Evolutionary conservation across 1,140 invertebrate genomes (phyloP).

Genomic region (Penaeus vannamei): DNA sequence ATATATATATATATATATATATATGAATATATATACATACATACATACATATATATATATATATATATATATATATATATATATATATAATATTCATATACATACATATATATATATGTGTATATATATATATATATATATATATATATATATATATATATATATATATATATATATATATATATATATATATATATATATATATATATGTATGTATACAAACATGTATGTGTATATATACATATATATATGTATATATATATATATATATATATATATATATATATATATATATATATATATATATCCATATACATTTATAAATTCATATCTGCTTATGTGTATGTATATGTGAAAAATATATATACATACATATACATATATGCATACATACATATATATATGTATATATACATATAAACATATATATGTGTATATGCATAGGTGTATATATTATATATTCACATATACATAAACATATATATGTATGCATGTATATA

Average conservation of each 20-base stretch:
- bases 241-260: too few relatives aligned
- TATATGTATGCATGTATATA: too few relatives aligned
- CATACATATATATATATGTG: too few relatives aligned
- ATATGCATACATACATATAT: conserved; percentile 2
- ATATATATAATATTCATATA: too few relatives aligned
- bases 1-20: conserved; percentile 18
- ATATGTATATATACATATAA: conserved; percentile 15
- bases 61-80: too few relatives aligned
- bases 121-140: too few relatives aligned
- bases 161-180: conserved; percentile 11
- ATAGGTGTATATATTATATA: neutral
- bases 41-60: too few relatives aligned
- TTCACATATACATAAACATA: neutral
- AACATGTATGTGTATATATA: neutral
- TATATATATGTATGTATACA: neutral
- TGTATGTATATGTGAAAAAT: conserved; percentile 20
- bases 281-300: conserved; percentile 13
- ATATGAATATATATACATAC: neutral
- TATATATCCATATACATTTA: neutral
- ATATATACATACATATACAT: conserved; percentile 11
- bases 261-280: neutral
- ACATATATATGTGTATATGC: neutral
- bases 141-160: neutral
- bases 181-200: conserved; percentile 20
- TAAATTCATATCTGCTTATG: neutral